Evolutionary conservation across 2,888 invertebrate genomes (phyloP).

Genomic region (Andrena trimmerana): DNA sequence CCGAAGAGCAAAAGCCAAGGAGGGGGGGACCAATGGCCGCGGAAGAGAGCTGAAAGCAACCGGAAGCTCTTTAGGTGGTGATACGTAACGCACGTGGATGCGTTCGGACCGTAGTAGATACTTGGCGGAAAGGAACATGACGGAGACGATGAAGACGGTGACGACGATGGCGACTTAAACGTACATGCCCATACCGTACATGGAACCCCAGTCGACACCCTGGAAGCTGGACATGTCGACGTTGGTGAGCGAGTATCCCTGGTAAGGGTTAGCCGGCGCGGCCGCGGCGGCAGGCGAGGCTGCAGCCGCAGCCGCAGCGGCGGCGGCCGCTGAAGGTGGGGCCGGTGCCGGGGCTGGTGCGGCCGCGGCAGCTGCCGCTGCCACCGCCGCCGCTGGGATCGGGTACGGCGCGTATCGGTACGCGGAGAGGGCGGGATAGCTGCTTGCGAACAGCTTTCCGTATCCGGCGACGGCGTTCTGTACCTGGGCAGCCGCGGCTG

Average conservation of each 20-base stretch:
- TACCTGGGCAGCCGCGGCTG: slow-evolving; percentile 87
- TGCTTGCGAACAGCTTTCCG: slow-evolving; percentile 88
- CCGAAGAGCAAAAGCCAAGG: not conserved
- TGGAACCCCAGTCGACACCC: slow-evolving; percentile 95
- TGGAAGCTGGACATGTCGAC: slow-evolving; percentile 97
- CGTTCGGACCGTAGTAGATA: not conserved
- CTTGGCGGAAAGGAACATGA: not conserved
- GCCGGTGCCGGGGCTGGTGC: slow-evolving; percentile 87
- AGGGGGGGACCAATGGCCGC: no score
- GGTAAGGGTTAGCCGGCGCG: slow-evolving; percentile 90
- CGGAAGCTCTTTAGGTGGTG: slow-evolving; percentile 4
- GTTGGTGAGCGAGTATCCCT: slow-evolving; percentile 93
- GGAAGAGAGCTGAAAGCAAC: slow-evolving; percentile 4
- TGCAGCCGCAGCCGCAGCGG: slow-evolving; percentile 82
- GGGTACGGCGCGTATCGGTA: slow-evolving; percentile 83
- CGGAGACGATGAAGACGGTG: not conserved
- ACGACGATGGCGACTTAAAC: slow-evolving; percentile 86
- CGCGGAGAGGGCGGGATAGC: slow-evolving; percentile 85
- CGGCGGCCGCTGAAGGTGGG: slow-evolving; percentile 86
- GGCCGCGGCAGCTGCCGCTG: slow-evolving; percentile 82
- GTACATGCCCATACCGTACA: slow-evolving; percentile 98
- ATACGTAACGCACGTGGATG: not conserved
- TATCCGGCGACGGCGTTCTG: slow-evolving; percentile 88
- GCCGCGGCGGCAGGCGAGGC: slow-evolving; percentile 86
- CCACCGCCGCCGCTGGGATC: slow-evolving; percentile 81